These are phyloP conservation scores for Sminthurinus aureus DNA, from an alignment of 2,888 invertebrate genomes.

Conservation along the genomic window DNA sequence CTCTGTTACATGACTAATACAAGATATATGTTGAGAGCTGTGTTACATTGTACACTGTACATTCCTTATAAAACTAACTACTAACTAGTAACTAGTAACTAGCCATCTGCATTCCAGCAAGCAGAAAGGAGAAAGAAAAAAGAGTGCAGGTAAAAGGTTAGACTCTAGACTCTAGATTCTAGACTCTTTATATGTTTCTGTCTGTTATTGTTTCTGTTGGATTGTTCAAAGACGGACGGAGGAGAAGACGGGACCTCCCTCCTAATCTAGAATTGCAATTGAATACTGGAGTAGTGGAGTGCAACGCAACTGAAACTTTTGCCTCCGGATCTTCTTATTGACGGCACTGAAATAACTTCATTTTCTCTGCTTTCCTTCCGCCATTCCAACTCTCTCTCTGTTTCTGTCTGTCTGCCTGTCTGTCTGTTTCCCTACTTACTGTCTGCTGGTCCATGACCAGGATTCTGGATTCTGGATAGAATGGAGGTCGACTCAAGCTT, in stretches of 20 bases:
- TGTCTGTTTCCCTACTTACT: background rate
- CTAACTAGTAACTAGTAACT: no score
- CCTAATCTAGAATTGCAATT: background rate
- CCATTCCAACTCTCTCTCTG: background rate
- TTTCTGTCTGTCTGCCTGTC: background rate
- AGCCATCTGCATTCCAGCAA: background rate
- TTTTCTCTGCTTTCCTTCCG: slow-evolving; percentile 8
- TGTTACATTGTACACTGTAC: no score
- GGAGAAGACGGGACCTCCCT: background rate
- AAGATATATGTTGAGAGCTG: no score
- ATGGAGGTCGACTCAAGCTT: background rate
- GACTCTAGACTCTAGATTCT: no score
- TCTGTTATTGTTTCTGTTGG: no score
- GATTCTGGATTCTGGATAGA: background rate
- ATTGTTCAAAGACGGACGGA: background rate
- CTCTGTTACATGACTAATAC: no score
- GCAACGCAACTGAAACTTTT: no score
- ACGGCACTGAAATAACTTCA: slow-evolving; percentile 39
- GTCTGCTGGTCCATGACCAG: background rate
- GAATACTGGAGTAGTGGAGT: background rate
- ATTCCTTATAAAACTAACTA: no score
- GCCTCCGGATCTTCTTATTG: slow-evolving; percentile 26
- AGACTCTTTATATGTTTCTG: no score
- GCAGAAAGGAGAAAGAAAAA: background rate
- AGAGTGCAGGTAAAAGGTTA: slow-evolving; percentile 5